A percentile compares a stretch with the other conserved stretches of the same genome.
phyloP scores from a whole-genome alignment of 2,113 vertebrate species.

The Epinephelus cyanopodus region DNA sequence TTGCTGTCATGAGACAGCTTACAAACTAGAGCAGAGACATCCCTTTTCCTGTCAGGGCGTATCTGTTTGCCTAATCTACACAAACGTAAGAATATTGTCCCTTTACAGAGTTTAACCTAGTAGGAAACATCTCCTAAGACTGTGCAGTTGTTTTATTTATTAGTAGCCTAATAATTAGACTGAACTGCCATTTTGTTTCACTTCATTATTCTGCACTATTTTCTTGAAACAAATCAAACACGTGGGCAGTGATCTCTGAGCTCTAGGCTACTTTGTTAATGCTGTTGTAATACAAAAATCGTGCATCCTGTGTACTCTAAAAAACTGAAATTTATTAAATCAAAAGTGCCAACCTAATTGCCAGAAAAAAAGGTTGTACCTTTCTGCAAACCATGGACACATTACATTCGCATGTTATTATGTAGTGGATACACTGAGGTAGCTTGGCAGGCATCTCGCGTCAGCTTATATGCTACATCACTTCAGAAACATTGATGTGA shows the following conservation, averaged over 20 bases:
- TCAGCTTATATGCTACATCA: too few relatives aligned
- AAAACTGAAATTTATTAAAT: neutral
- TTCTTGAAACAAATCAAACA: neutral
- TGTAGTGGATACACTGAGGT: too few relatives aligned
- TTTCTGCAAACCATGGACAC: too few relatives aligned
- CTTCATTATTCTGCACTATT: neutral
- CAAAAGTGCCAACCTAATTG: neutral
- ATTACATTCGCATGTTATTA: too few relatives aligned
- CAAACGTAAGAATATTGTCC: slow-evolving; percentile 24
- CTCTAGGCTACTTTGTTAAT: neutral
- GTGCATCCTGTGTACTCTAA: neutral
- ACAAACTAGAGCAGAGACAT: slow-evolving; percentile 47
- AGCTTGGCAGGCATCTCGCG: too few relatives aligned
- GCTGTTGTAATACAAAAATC: neutral
- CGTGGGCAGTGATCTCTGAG: neutral
- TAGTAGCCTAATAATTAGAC: neutral
- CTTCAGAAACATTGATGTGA: too few relatives aligned
- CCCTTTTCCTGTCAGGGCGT: slow-evolving; percentile 56
- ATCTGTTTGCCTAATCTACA: slow-evolving; percentile 67
- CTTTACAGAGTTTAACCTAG: slow-evolving; percentile 12
- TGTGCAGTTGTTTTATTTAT: slow-evolving; percentile 11
- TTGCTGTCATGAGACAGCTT: slow-evolving; percentile 57
- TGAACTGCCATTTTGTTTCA: neutral
- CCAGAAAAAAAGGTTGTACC: too few relatives aligned
- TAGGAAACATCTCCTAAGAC: neutral